Evolutionary conservation across 1,140 invertebrate genomes (phyloP).

Genomic region (Heterodera schachtii): DNA sequence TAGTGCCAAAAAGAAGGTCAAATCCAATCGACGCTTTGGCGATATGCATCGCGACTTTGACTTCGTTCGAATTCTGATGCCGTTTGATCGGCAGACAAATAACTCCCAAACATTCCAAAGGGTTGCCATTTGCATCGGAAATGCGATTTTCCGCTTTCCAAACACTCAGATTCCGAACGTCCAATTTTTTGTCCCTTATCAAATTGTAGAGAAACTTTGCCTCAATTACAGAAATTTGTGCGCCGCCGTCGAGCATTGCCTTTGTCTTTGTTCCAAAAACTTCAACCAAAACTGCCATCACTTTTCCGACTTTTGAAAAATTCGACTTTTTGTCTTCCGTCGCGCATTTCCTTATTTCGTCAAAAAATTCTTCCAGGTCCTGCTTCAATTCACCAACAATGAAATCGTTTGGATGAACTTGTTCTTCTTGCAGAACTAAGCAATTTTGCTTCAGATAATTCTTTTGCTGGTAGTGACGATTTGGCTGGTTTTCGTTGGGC

Average conservation of each 20-base stretch:
- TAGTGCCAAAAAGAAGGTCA: no score
- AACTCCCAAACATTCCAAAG: conserved; percentile 7
- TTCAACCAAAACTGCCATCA: not conserved
- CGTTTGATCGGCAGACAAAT: not conserved
- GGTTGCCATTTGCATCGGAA: conserved; percentile 6
- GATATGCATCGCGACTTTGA: not conserved
- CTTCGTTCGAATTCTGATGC: not conserved
- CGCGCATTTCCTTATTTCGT: not conserved
- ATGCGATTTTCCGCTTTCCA: not conserved
- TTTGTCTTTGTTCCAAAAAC: not conserved
- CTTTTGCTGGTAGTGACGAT: not conserved
- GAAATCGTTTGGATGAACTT: no score
- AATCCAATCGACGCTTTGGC: no score
- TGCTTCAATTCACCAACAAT: no score
- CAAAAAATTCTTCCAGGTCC: no score
- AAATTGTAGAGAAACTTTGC: not conserved
- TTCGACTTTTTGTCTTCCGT: not conserved
- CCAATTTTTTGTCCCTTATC: not conserved
- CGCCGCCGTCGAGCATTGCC: not conserved
- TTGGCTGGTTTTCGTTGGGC: no score
- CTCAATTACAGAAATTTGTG: not conserved
- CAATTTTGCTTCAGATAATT: not conserved
- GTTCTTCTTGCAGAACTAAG: not conserved
- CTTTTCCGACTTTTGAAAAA: not conserved
- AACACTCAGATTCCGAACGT: not conserved